Conservation (phyloP, 2,797 vertebrate species). For the Dicrostonyx torquatus region DNA sequence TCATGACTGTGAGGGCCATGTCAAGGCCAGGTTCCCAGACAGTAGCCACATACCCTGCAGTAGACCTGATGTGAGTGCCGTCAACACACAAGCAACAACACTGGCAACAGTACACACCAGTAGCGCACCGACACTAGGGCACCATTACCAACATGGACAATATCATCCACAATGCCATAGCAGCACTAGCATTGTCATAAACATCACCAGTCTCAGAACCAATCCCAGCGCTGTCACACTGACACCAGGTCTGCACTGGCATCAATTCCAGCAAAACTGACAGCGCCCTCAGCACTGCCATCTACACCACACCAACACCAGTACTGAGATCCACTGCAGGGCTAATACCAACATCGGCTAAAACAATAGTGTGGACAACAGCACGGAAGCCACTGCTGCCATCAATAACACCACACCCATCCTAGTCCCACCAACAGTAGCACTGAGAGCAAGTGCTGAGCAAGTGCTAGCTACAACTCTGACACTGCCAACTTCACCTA, state of each 20-base stretch:
- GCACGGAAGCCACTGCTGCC: not conserved
- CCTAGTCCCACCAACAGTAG: not conserved
- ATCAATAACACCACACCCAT: not conserved
- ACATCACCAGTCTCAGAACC: not conserved
- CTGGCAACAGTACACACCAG: not conserved
- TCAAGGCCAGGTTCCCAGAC: not conserved
- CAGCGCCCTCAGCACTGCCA: not conserved
- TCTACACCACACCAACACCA: not conserved
- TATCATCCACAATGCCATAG: not conserved
- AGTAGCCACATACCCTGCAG: rapidly evolving
- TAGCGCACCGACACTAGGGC: not conserved
- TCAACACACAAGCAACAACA: not conserved
- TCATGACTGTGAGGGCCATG: rapidly evolving
- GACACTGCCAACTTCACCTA: not conserved
- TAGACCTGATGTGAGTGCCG: too few relatives aligned
- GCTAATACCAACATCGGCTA: rapidly evolving
- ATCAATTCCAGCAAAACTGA: not conserved
- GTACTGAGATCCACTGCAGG: too few relatives aligned
- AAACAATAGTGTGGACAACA: not conserved
- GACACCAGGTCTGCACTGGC: not conserved
- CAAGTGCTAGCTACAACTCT: not conserved
- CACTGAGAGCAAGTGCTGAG: not conserved
- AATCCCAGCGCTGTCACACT: not conserved
- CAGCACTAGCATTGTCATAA: not conserved
- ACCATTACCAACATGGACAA: not conserved